Percentiles rank a stretch among this genome's conserved stretches.
phyloP scores from a whole-genome alignment of 2,888 invertebrate species.

The Acholoe squamosa region DNA sequence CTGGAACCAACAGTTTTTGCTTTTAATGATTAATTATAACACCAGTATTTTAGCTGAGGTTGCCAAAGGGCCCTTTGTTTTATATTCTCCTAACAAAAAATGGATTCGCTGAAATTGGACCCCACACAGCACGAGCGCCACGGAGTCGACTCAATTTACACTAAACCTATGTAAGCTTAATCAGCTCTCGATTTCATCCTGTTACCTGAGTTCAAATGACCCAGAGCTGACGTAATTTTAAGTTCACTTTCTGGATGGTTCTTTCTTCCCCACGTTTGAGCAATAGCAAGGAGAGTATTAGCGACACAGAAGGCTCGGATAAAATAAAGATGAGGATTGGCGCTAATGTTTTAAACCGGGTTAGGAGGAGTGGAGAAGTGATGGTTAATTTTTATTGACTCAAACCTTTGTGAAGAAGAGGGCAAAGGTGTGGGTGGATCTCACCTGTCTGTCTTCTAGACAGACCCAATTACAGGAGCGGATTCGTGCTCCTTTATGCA shows the following conservation, averaged over 20 bases:
- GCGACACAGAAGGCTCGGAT: neutral
- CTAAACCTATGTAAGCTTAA: neutral
- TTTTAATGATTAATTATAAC: slow-evolving; percentile 10
- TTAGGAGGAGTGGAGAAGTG: slow-evolving; percentile 4
- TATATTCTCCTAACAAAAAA: neutral
- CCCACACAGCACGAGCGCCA: neutral
- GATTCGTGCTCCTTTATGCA: neutral
- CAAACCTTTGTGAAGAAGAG: neutral
- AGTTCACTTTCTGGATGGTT: neutral
- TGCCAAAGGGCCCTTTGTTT: neutral
- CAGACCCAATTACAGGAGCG: neutral
- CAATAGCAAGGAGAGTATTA: neutral
- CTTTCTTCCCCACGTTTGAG: neutral
- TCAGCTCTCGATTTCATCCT: neutral
- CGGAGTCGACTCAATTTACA: neutral
- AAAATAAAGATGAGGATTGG: neutral
- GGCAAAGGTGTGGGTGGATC: neutral
- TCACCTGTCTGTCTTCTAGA: neutral
- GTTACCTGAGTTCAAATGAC: neutral
- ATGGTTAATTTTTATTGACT: slow-evolving; percentile 1
- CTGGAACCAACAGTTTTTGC: neutral
- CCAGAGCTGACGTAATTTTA: neutral
- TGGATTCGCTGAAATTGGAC: neutral
- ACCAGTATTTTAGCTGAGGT: neutral
- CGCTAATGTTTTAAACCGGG: slow-evolving; percentile 12